These are phyloP conservation scores for Drosophila aldrichi DNA, from an alignment of 2,888 invertebrate species.

Conservation along the genomic window DNA sequence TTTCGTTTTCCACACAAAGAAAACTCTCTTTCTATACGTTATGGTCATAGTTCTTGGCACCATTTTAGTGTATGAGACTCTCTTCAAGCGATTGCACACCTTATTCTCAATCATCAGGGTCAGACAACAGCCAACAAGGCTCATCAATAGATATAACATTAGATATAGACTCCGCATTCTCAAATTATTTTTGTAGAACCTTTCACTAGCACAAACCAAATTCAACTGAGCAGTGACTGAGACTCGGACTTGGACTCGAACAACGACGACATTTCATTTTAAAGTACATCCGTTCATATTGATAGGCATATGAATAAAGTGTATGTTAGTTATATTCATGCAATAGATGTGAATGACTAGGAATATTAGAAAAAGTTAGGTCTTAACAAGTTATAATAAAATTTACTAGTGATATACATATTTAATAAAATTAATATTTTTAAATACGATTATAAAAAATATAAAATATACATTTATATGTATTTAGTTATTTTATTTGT, in stretches of 20 bases:
- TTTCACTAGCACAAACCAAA: conserved; percentile 2
- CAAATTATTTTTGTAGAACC: not conserved
- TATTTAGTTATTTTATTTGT: too few relatives aligned
- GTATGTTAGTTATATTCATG: not conserved
- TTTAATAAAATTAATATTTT: not conserved
- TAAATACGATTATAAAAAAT: too few relatives aligned
- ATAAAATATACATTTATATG: too few relatives aligned
- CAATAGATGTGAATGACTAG: too few relatives aligned
- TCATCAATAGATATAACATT: not conserved
- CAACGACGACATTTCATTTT: not conserved
- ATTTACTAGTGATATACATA: not conserved
- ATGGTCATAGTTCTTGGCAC: not conserved
- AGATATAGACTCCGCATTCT: conserved; percentile 6
- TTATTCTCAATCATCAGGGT: not conserved
- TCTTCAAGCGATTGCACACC: not conserved
- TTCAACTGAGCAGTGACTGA: conserved; percentile 32
- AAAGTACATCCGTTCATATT: conserved; percentile 21
- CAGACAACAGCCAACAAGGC: not conserved
- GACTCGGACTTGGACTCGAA: not conserved
- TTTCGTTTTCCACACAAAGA: not conserved
- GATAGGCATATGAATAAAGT: conserved; percentile 3
- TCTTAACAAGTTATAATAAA: not conserved
- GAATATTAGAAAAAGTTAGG: not conserved
- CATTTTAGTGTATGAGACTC: accelerated
- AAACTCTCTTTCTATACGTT: not conserved